Base-by-base conservation (phyloP, 2,888 invertebrate genomes). In the Eupithecia subfuscata region DNA sequence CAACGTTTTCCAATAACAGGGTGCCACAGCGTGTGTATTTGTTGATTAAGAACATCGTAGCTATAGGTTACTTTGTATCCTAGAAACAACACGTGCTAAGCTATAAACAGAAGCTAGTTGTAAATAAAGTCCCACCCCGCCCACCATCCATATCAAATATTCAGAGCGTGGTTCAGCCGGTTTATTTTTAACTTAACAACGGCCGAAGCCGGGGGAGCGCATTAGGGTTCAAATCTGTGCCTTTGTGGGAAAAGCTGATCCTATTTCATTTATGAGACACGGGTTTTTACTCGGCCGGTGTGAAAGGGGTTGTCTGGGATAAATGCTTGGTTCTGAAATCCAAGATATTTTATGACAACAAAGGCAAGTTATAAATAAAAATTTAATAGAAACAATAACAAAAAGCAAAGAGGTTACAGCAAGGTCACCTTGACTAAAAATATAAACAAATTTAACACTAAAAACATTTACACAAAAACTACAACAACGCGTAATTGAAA, bases 171-270 rank as follows among this genome's bases (percentile, higher is more conserved):
- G 60, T 22, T 60, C 60, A 25, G 60, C 14, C 60, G 60, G 81
- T 78, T 82, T 82, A 82, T 83, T 82, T 83, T 83, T 81, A 79
- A 81, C 79, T 80, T 76, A 82, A 82, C 78, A 77, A 74, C 77
- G 69, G 76, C 75, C 80, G 79, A 80, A 81, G 78, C 80, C 80
- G 76, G 76, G 81, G 78, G 80, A 81, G 78, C 65, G 69, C 77
- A 75, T 77, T 77, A 75, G 69, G 70, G 75, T 77, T 77, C 70
- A 73, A 77, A 77, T 77, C 73, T 70, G 71, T 69, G 71, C 73
- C 70, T 69, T 73, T 69, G 69, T 71, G 69, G 52, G 69, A 67
- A 45, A 71, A 74, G 69, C 63, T 65, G 60, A 60, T 25, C 34
- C 48, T 64, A 74, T 76, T 64, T 71, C 65, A 69, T 64, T 52